Evolutionary conservation across 2,797 vertebrate species (phyloP).

Genomic region (Spinibarbus caldwelli): DNA sequence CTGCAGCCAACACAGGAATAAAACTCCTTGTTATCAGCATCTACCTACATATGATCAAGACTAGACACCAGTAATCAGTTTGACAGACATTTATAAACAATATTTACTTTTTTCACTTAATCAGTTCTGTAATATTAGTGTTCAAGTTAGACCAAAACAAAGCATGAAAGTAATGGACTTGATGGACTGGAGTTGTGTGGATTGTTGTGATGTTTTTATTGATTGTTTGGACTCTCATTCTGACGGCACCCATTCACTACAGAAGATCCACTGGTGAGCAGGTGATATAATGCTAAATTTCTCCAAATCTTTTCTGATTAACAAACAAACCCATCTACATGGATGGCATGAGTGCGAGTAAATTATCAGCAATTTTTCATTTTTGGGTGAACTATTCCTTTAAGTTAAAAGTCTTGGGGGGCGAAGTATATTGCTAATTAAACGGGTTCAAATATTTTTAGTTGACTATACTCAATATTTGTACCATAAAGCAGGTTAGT

Average conservation of each 20-base stretch:
- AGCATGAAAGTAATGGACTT: background rate
- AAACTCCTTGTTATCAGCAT: background rate
- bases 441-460: background rate
- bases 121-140: background rate
- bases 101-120: background rate
- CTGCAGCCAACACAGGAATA: background rate
- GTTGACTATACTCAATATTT: background rate
- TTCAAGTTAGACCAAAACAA: background rate
- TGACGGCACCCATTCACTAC: background rate
- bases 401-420: background rate
- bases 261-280: background rate
- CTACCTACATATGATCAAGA: background rate
- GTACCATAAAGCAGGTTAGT: background rate
- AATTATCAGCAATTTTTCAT: background rate
- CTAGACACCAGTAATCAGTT: background rate
- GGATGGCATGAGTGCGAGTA: background rate
- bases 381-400: background rate
- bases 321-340: background rate
- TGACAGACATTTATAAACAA: background rate
- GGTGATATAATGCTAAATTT: background rate
- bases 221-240: background rate
- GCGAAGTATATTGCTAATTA: background rate
- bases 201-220: background rate
- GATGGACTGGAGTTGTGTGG: background rate
- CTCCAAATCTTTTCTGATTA: background rate